Conservation (phyloP, 92 coral and sea anemone species). For the Umimayanthus kanabou region DNA sequence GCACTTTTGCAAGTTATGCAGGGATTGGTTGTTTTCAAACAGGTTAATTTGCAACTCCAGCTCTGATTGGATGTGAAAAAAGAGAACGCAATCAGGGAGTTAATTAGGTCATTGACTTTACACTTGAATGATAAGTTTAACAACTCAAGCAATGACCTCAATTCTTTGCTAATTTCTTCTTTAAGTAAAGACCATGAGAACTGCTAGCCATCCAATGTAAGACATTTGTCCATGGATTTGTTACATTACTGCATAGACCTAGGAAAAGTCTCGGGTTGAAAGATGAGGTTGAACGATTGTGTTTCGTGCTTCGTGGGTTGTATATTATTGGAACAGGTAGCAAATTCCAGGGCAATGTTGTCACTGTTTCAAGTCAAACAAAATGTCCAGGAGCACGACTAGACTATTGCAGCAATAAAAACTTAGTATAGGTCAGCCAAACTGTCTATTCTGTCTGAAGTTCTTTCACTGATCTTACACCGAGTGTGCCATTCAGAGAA, state of each 20-base stretch:
- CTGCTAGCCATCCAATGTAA: background rate
- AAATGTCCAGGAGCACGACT: background rate
- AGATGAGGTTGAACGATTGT: background rate
- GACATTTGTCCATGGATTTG: background rate
- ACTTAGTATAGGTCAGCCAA: background rate
- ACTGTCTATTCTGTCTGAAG: background rate
- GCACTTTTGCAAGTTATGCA: background rate
- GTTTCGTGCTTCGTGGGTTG: conserved; percentile 9
- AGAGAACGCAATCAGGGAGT: background rate
- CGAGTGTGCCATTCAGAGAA: background rate
- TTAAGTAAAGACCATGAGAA: no score
- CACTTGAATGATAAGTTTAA: conserved; percentile 28
- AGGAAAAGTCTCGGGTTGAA: background rate
- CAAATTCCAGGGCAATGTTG: conserved; percentile 17
- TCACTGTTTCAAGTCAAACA: conserved; percentile 15
- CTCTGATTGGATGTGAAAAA: conserved; percentile 18
- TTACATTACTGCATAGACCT: background rate
- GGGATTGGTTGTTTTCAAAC: conserved; percentile 31
- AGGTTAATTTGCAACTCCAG: conserved; percentile 2
- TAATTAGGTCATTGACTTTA: conserved; percentile 43
- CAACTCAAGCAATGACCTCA: background rate
- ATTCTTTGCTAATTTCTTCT: background rate
- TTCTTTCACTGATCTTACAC: background rate
- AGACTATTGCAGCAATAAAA: background rate
- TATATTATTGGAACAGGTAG: conserved; percentile 4